Percentiles rank a stretch among this genome's conserved stretches.
phyloP scores from a whole-genome alignment of 2,888 invertebrate genomes.

The Allophyes oxyacanthae region DNA sequence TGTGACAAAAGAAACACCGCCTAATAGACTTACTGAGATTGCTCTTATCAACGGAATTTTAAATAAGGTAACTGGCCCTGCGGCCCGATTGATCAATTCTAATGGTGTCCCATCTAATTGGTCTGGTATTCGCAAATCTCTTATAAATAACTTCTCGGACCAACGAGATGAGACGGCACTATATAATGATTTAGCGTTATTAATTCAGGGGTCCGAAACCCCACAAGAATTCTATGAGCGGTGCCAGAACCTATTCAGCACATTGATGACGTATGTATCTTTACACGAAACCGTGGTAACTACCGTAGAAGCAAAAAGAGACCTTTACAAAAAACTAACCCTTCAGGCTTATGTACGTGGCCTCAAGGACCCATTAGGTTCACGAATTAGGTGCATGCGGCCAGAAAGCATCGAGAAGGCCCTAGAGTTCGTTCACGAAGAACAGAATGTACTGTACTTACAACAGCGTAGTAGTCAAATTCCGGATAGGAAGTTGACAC shows the following conservation, averaged over 20 bases:
- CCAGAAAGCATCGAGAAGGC: no score
- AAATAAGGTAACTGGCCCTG: constrained; percentile 2
- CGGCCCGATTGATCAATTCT: constrained; percentile 1
- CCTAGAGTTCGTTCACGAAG: no score
- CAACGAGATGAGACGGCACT: background rate
- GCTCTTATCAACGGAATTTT: background rate
- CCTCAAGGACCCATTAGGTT: no score
- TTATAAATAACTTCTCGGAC: background rate
- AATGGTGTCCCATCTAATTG: background rate
- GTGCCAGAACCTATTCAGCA: background rate
- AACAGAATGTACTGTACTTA: no score
- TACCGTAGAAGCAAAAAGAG: background rate
- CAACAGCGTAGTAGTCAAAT: no score
- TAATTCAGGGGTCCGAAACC: background rate
- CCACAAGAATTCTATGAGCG: background rate
- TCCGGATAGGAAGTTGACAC: no score
- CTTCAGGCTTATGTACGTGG: no score
- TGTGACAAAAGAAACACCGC: background rate
- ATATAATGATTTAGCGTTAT: background rate
- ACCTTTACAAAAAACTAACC: background rate
- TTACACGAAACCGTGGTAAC: background rate
- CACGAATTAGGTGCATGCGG: no score
- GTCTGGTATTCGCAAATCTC: background rate
- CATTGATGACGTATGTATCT: background rate
- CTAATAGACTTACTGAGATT: background rate